These are phyloP conservation scores for Drosophila quinaria DNA, from an alignment of 2,888 invertebrate species.

Conservation along the genomic window DNA sequence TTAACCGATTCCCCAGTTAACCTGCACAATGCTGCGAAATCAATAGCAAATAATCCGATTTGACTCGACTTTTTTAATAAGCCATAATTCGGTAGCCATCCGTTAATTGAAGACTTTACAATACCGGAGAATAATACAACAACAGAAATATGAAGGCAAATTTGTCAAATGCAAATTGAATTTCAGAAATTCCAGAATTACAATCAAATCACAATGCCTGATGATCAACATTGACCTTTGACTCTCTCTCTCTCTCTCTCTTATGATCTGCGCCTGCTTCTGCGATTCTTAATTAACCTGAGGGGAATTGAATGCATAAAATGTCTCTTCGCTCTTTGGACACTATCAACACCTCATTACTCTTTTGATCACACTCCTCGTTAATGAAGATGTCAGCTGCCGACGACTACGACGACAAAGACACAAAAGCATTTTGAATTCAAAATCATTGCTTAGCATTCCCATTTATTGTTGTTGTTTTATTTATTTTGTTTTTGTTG, in stretches of 20 bases:
- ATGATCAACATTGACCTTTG: conserved; percentile 42
- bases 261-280: conserved; percentile 14
- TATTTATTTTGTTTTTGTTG: conserved; percentile 10
- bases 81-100: conserved; percentile 76
- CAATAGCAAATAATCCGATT: conserved; percentile 7
- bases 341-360: conserved; percentile 85
- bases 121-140: conserved; percentile 62
- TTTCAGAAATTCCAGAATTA: conserved; percentile 50
- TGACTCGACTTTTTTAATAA: conserved; percentile 56
- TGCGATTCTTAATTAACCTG: conserved; percentile 66
- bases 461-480: conserved; percentile 39
- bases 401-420: conserved; percentile 23
- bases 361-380: conserved; percentile 83
- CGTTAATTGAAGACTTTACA: conserved; percentile 81
- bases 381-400: conserved; percentile 82
- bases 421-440: conserved; percentile 69
- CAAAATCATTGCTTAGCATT: conserved; percentile 78
- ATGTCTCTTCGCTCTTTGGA: conserved; percentile 55
- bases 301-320: conserved; percentile 63
- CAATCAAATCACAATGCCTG: conserved; percentile 16
- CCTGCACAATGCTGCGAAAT: conserved; percentile 52
- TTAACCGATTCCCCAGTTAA: conserved; percentile 26
- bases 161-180: conserved; percentile 82
- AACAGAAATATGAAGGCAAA: conserved; percentile 69
- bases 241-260: conserved; percentile 6